Percentiles rank a stretch among this genome's conserved stretches.
Conservation (phyloP, 2,113 vertebrate species). For the Sapayoa aenigma region DNA sequence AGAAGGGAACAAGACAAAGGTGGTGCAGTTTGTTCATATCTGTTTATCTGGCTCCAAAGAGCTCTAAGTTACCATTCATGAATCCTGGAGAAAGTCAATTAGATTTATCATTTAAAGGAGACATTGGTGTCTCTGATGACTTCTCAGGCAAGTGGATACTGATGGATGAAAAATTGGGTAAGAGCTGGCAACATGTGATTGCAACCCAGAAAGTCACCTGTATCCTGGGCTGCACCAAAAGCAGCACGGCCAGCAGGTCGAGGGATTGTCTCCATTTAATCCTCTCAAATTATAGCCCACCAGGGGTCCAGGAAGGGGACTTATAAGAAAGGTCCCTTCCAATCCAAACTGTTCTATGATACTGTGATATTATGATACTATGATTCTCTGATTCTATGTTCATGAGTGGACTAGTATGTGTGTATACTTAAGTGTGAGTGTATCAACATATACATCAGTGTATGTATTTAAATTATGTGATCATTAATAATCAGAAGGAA, state of each 20-base stretch:
- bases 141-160: background rate
- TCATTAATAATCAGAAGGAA: background rate
- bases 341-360: background rate
- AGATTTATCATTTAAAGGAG: background rate
- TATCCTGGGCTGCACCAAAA: background rate
- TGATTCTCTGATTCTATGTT: background rate
- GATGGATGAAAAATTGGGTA: background rate
- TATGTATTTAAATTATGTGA: background rate
- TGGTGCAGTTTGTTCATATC: background rate
- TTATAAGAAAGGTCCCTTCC: background rate
- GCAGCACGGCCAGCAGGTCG: background rate
- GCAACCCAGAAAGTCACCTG: background rate
- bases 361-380: background rate
- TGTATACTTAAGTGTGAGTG: too few relatives aligned
- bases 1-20: background rate
- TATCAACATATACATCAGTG: background rate
- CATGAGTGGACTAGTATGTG: background rate
- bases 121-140: background rate
- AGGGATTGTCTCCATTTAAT: background rate
- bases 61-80: background rate
- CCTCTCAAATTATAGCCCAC: rapidly evolving
- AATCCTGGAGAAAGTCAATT: background rate
- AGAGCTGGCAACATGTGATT: background rate
- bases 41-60: background rate
- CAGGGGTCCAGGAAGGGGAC: rapidly evolving